phyloP scores from a whole-genome alignment of 2,888 invertebrate genomes.

The Andrena trimmerana region DNA sequence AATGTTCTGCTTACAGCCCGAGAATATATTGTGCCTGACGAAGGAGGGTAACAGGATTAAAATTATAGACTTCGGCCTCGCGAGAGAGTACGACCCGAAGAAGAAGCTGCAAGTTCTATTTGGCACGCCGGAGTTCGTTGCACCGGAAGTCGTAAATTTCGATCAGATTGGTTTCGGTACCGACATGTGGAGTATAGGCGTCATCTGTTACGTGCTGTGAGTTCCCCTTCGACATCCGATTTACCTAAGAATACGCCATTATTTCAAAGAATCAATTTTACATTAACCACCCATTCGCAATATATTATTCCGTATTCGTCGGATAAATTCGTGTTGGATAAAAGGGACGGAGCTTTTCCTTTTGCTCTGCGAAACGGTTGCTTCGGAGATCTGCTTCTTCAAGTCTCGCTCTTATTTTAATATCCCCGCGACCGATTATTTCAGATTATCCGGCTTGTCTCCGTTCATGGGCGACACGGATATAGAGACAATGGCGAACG shows the following conservation, averaged over 20 bases:
- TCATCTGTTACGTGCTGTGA: slow-evolving; percentile 99
- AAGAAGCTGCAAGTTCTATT: slow-evolving; percentile 97
- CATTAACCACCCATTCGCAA: background rate
- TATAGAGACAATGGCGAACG: slow-evolving; percentile 99
- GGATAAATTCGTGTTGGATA: too few relatives aligned
- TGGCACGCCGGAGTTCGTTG: slow-evolving; percentile 99
- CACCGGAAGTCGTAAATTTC: slow-evolving; percentile 99
- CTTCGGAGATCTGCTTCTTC: too few relatives aligned
- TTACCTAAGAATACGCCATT: background rate
- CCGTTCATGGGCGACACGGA: slow-evolving; percentile 99
- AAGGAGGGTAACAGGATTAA: slow-evolving; percentile 99
- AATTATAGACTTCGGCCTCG: slow-evolving; percentile 99
- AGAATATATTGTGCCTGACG: slow-evolving; percentile 98
- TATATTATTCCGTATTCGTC: too few relatives aligned
- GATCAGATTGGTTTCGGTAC: slow-evolving; percentile 98
- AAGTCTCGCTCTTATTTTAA: background rate
- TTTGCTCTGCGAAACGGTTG: too few relatives aligned
- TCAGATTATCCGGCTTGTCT: slow-evolving; percentile 96
- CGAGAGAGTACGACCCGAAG: slow-evolving; percentile 95
- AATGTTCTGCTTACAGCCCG: slow-evolving; percentile 90
- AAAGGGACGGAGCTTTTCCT: too few relatives aligned
- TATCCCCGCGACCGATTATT: slow-evolving; percentile 24
- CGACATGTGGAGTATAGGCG: slow-evolving; percentile 99
- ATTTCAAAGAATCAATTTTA: background rate
- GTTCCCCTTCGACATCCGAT: slow-evolving; percentile 84